Evolutionary conservation across 2,888 invertebrate genomes (phyloP).

Genomic region (Agriopis leucophaearia): DNA sequence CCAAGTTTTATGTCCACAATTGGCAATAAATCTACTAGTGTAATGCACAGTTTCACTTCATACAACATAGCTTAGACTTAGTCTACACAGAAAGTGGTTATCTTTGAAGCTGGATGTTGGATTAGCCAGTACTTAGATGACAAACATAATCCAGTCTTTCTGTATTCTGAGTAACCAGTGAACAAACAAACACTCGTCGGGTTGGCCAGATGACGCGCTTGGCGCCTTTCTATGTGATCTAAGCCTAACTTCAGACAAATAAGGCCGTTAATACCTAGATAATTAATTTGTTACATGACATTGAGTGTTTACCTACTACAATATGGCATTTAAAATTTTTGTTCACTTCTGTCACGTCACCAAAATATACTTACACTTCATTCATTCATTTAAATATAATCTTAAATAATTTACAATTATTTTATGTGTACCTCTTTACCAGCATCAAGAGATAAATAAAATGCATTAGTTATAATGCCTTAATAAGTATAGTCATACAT

Average conservation of each 20-base stretch:
- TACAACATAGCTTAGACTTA: conserved; percentile 38
- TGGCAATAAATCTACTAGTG: conserved; percentile 60
- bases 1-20: conserved; percentile 60
- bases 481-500: conserved; percentile 15
- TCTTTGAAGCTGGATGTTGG: conserved; percentile 1
- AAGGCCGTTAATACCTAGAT: conserved; percentile 61
- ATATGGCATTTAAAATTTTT: conserved; percentile 41
- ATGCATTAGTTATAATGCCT: conserved; percentile 33
- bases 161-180: too few relatives aligned
- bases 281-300: conserved; percentile 52
- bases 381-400: conserved; percentile 28
- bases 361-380: conserved; percentile 37
- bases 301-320: conserved; percentile 39
- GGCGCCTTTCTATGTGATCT: conserved; percentile 15
- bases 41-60: conserved; percentile 44
- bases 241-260: conserved; percentile 59
- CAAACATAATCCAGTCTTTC: not conserved
- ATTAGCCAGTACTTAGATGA: not conserved
- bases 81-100: not conserved
- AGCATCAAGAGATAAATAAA: conserved; percentile 56
- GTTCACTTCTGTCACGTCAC: conserved; percentile 39
- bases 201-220: not conserved
- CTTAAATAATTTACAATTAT: conserved; percentile 75
- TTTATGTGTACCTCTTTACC: conserved; percentile 83
- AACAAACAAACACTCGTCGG: not conserved